A percentile compares a stretch with the other conserved stretches of the same genome.
Conservation (phyloP, 2,113 vertebrate species). For the Malurus alboscapulatus region DNA sequence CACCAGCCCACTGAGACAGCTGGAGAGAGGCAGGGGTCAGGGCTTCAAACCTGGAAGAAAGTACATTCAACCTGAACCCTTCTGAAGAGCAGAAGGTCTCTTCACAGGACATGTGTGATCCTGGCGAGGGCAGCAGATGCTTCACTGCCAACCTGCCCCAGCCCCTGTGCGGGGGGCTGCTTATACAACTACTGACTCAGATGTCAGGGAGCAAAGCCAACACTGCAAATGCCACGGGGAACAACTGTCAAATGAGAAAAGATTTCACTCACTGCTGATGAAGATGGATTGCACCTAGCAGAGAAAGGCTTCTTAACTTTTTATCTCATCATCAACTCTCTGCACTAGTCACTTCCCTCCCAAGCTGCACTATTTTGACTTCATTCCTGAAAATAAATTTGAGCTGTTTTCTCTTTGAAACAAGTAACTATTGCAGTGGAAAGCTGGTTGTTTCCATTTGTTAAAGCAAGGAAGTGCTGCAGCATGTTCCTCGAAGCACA, state of each 20-base stretch:
- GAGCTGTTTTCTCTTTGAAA: constrained; percentile 8
- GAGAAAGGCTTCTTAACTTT: constrained; percentile 47
- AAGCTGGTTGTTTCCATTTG: not conserved
- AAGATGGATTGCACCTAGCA: constrained; percentile 13
- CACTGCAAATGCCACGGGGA: not conserved
- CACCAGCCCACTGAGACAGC: not conserved
- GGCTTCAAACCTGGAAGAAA: not conserved
- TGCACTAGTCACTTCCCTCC: not conserved
- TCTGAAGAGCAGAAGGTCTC: not conserved
- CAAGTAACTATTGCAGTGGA: not conserved
- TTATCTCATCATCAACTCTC: not conserved
- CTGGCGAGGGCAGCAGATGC: not conserved
- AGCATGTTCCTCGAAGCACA: not conserved
- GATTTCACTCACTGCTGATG: constrained; percentile 27
- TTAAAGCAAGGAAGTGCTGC: not conserved
- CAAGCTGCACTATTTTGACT: not conserved
- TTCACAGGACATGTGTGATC: not conserved
- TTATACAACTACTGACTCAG: constrained; percentile 2
- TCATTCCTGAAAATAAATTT: constrained; percentile 51
- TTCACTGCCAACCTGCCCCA: not conserved
- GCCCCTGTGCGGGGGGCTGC: not conserved
- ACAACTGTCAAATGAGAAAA: constrained; percentile 24
- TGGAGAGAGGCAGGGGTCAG: not conserved
- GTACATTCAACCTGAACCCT: not conserved
- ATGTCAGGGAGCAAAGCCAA: constrained; percentile 5